A percentile compares a stretch with the other conserved stretches of the same genome.
These are phyloP conservation scores for Ciconia maguari DNA, from an alignment of 2,113 vertebrate species.

Conservation along the genomic window DNA sequence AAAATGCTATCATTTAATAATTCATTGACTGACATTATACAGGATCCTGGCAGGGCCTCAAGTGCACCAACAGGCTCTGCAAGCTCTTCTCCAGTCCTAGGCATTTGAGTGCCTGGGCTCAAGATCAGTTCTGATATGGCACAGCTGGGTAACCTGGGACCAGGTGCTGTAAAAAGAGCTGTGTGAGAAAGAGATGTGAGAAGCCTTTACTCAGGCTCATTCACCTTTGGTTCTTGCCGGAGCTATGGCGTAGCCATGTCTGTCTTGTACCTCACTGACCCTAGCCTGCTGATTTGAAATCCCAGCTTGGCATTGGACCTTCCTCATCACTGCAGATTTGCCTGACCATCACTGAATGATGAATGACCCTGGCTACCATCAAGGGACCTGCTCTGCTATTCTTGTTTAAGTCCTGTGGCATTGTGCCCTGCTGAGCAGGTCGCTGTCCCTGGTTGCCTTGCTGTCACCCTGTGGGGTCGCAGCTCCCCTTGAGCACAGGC, in stretches of 20 bases:
- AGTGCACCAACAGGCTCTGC: not conserved
- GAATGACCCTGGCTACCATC: not conserved
- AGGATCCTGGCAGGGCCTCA: not conserved
- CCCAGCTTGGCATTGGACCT: not conserved
- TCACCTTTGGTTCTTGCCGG: not conserved
- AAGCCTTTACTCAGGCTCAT: not conserved
- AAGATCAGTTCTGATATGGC: fast-evolving
- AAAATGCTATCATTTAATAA: not conserved
- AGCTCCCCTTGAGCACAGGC: not conserved
- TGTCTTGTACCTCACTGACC: not conserved
- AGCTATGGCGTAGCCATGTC: not conserved
- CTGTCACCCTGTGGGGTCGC: not conserved
- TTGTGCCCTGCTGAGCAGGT: not conserved
- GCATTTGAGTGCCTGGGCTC: not conserved
- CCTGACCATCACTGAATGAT: not conserved
- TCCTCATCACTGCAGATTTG: not conserved
- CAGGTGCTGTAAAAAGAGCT: not conserved
- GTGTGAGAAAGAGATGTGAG: not conserved
- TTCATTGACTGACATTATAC: not conserved
- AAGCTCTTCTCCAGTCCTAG: not conserved
- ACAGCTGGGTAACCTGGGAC: not conserved
- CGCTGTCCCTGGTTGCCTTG: not conserved
- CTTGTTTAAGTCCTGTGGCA: not conserved
- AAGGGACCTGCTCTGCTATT: not conserved
- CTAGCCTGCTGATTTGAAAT: no score